Base-by-base conservation (phyloP, 2,888 invertebrate genomes). In the Nymphalis urticae region DNA sequence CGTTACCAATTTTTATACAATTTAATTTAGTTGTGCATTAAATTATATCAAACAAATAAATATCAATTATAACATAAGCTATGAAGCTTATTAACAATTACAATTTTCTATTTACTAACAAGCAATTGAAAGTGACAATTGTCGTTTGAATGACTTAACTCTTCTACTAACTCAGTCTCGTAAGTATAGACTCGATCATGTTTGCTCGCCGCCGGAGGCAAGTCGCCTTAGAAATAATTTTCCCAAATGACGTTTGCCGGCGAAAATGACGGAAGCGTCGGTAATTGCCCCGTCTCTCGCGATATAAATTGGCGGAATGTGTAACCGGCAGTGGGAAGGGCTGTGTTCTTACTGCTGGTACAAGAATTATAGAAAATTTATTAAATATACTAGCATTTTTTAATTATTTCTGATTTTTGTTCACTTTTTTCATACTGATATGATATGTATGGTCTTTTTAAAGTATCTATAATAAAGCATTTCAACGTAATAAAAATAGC, bases 291-390 rank as follows among this genome's bases (percentile, higher is more conserved):
- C 42, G 42, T 42, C 42, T 83, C 88, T 85, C 85, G 86, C 84
- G 79, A 82, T 87, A 88, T 88, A 90, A 89, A 89, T 89, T 89
- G 88, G 85, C 87, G 84, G 87, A 88, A 88, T 86, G 86, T 86
- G 85, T 85, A 84, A 81, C 86, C 85, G 85, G 83, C 82, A 84
- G 82, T 82, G 82, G 85, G 86, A 82, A 82, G 85, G 83, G 79
- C 66, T 51, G 47, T 19, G 64, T 60, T 69, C 69, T 75, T 84
- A 87, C 86, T 78, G 64, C 61, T 59, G 66, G 64, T 68, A 58
- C 64, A 53, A 70, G 66, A 66, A 58, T 42, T 58, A 58, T 42
- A 10, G 10, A 58, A 19, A 19, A 58, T 9, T 17, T n/a, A 32
- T 8, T 21, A n/a, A n/a, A n/a, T n/a, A n/a, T n/a, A 24, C 5